Conservation (phyloP, 2,113 vertebrate genomes). For the Andinoacara biseriatus region DNA sequence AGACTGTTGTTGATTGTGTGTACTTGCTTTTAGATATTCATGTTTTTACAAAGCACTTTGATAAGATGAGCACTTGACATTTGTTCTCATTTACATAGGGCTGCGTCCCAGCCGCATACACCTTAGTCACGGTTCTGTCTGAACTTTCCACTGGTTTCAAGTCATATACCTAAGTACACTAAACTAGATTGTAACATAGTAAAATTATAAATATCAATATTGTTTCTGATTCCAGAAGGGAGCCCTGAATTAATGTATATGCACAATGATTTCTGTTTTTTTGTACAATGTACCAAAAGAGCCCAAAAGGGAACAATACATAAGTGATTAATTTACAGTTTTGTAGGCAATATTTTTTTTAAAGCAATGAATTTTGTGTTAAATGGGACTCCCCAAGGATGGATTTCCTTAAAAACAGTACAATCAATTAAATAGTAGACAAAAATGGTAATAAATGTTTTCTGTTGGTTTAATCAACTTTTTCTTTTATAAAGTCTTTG, state of each 20-base stretch:
- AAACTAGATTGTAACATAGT: constrained; percentile 8
- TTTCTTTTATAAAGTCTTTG: constrained; percentile 48
- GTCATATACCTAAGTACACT: constrained; percentile 34
- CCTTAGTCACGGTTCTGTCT: constrained; percentile 30
- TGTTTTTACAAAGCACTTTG: constrained; percentile 75
- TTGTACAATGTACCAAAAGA: constrained; percentile 57
- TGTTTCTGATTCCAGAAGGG: constrained; percentile 28
- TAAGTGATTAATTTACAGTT: constrained; percentile 44
- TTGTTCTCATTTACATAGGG: constrained; percentile 31
- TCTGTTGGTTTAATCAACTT: constrained; percentile 43
- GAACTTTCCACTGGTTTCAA: constrained; percentile 10
- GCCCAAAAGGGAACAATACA: constrained; percentile 20
- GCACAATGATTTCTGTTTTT: constrained; percentile 55
- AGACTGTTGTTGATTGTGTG: constrained; percentile 64
- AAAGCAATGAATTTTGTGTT: constrained; percentile 30
- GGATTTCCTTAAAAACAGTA: constrained; percentile 48
- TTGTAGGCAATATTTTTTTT: constrained; percentile 62
- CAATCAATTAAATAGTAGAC: constrained; percentile 53
- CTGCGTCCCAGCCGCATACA: constrained; percentile 11
- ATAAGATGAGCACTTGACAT: constrained; percentile 32
- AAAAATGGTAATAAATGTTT: constrained; percentile 4
- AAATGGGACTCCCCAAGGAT: constrained; percentile 53
- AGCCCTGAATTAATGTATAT: constrained; percentile 24
- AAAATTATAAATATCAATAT: neutral
- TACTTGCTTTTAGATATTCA: constrained; percentile 40